Base-by-base conservation (phyloP, 2,888 invertebrate species). In the Alviniconcha strummeri region DNA sequence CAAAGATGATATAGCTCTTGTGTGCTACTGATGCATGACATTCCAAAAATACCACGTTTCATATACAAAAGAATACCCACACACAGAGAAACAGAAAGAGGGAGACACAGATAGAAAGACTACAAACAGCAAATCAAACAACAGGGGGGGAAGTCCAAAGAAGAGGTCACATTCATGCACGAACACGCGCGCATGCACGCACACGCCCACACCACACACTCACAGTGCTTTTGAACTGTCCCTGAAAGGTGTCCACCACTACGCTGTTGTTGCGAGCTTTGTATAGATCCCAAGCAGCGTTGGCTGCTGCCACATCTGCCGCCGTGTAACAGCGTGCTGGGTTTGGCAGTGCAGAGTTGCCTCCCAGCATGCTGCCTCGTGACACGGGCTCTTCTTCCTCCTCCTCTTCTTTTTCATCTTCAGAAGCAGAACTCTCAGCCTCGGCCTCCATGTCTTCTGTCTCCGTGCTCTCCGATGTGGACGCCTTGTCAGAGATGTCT, bases 141-240 rank as follows among this genome's bases (percentile, higher is more conserved):
- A 36, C 36, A 36, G 36, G 36, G 36, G 36, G 36, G 36, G 3
- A 36, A 36, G 36, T 36, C 36, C 36, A 36, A 36, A 36, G 36
- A 36, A 36, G 36, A 36, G 36, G 36, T 36, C 36, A 36, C 36
- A 36, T 3, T 1, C 36, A 36, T 36, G 36, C 36, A 36, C 36
- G 36, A 0, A 36, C 36, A 36, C 36, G 36, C 36, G 3, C 36
- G 3, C 36, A 36, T 36, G 36, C 36, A 36, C 36, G 36, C 36
- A 36, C 36, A 36, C 36, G 1, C 36, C 36, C 36, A 36, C 36
- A 36, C 36, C 36, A 36, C 36, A 36, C 36, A 36, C 94, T 94
- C 92, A 96, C 95, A 87, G 95, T 95, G 92, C 95, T 95, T 89
- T 95, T 95, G 90, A 95, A 95, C 91, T 96, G 95, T 80, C 96